Base-by-base conservation (phyloP, 2,888 invertebrate genomes). In the Drosophila formosana region DNA sequence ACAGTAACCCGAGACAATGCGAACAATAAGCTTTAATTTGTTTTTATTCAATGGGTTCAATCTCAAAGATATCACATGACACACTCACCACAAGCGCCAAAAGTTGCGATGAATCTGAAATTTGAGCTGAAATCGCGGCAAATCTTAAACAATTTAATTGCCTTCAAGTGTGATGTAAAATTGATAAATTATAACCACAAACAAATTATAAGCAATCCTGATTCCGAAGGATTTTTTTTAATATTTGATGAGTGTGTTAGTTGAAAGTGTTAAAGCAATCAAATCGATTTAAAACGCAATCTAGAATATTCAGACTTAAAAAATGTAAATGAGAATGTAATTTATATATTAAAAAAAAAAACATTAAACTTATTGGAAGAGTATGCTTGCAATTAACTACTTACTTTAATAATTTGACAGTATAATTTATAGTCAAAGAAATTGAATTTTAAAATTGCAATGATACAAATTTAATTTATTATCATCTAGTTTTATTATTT, bases 21-120 rank as follows among this genome's bases (percentile, higher is more conserved):
- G 63, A 88, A 85, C 83, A 83, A 83, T 77, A 71, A 75, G 80
- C 75, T 77, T 66, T 77, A 82, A 83, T 83, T 83, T 86, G 80
- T 74, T 79, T 61, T 74, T 43, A 78, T 80, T 50, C 63, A 56
- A 11, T 53, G 34, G 8, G 25, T 30, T 26, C 1, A 11, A 39
- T 43, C 37, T 47, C 25, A 4, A 34, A 55, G 39, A 4, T 73
- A 64, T 78, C 65, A 28, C 11, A 68, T 56, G 46, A 13, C 62
- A 13, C 62, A 41, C 23, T 49, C 13, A 47, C 41, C 60, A 45
- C 37, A 28, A 46, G 43, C 3, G 43, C 13, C 60, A 52, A 23
- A 41, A 52, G 52, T 43, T 51, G 43, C 1, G 23, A 7, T n/a
- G 13, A 8, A 13, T 41, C 52, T 51, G 53, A 30, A 53, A 53